Percentiles rank a stretch among this genome's conserved stretches.
Conservation (phyloP, 1,140 invertebrate species). For the fruit fly (Drosophila melanogaster) region DNA sequence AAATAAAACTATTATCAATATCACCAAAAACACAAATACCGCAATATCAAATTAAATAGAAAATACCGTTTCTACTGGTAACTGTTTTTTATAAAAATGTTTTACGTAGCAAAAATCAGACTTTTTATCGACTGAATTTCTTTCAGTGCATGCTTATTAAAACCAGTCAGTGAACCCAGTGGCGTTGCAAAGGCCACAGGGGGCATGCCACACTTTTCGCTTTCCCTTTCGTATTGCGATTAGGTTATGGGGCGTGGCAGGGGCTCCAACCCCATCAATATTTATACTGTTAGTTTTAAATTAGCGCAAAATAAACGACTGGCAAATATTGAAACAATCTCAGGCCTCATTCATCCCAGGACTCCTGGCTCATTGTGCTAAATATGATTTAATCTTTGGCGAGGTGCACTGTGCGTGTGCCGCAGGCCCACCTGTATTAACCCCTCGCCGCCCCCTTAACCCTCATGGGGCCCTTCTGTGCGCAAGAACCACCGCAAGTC, state of each 20-base stretch:
- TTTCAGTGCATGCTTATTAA: constrained; percentile 61
- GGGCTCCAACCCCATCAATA: constrained; percentile 51
- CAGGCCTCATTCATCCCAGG: constrained; percentile 18
- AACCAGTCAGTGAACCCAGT: constrained; percentile 69
- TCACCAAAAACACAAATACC: too few relatives aligned
- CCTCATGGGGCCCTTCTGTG: constrained; percentile 7
- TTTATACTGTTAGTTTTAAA: constrained; percentile 82
- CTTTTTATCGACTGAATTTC: background rate
- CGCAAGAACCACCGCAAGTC: constrained; percentile 31
- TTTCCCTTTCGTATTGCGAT: constrained; percentile 64
- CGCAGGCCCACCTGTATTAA: constrained; percentile 19
- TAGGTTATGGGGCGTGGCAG: constrained; percentile 29
- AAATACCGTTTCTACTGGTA: too few relatives aligned
- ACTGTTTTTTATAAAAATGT: too few relatives aligned
- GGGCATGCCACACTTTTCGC: constrained; percentile 78
- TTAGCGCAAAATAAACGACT: constrained; percentile 75
- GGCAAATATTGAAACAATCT: constrained; percentile 68
- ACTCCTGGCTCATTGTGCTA: constrained; percentile 37
- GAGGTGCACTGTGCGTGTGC: constrained; percentile 6
- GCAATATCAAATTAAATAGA: too few relatives aligned
- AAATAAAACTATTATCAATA: background rate
- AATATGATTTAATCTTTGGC: constrained; percentile 53
- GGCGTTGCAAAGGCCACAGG: constrained; percentile 58
- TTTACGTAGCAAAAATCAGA: too few relatives aligned
- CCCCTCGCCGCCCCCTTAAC: background rate